Conservation (phyloP, 2,888 invertebrate genomes). For the Temnothorax unifasciatus region DNA sequence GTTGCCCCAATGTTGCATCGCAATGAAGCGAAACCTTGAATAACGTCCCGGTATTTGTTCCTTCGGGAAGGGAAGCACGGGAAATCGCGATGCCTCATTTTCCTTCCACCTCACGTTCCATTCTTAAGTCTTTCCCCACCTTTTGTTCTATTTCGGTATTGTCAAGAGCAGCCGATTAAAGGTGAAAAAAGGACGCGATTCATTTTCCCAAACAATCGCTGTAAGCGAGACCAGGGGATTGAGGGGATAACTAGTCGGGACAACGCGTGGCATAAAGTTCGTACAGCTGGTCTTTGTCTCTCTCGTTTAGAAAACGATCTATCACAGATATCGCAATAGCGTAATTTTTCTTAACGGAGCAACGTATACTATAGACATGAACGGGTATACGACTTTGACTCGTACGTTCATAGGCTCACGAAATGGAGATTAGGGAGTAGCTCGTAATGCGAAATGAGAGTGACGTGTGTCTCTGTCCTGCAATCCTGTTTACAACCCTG, state of each 20-base stretch:
- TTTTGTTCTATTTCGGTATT: conserved; percentile 52
- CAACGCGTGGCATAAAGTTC: background rate
- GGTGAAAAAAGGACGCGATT: conserved; percentile 42
- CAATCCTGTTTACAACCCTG: conserved; percentile 45
- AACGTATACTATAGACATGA: background rate
- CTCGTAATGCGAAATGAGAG: conserved; percentile 44
- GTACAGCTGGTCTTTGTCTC: background rate
- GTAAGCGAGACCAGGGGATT: background rate
- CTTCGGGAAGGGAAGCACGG: background rate
- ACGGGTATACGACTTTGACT: background rate
- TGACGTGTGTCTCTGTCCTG: conserved; percentile 45
- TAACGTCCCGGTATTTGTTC: conserved; percentile 69
- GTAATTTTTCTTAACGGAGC: background rate
- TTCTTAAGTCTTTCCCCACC: conserved; percentile 44
- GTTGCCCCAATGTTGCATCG: conserved; percentile 62
- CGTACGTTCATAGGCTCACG: background rate
- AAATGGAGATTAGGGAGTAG: conserved; percentile 26
- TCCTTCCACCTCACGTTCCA: conserved; percentile 35
- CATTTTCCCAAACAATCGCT: conserved; percentile 7
- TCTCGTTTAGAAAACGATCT: background rate
- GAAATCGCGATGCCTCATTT: conserved; percentile 47
- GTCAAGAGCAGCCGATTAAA: conserved; percentile 49
- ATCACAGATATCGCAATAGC: background rate
- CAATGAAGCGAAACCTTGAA: conserved; percentile 70
- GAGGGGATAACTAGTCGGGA: background rate